phyloP scores from a whole-genome alignment of 30 jellyfish, hydroid and myxozoan genomes.

The Catostylus mosaicus region DNA sequence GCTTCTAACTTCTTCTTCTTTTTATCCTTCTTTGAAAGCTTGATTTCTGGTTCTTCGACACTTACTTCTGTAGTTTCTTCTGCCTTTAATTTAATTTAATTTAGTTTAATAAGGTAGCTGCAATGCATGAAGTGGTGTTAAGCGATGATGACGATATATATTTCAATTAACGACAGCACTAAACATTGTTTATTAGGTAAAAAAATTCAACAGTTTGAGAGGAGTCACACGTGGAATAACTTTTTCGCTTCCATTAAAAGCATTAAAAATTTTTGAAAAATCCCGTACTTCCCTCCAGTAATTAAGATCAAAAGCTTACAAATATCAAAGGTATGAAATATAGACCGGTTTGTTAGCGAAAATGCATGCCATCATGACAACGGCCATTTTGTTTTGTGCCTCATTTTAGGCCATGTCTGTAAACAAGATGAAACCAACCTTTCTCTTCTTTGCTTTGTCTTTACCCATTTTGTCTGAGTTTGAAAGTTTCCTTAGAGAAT shows the following conservation, averaged over 20 bases:
- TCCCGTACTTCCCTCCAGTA: background rate
- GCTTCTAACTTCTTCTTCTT: constrained; percentile 39
- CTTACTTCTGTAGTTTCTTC: constrained; percentile 38
- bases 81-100: too few relatives aligned
- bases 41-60: constrained; percentile 46
- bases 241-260: background rate
- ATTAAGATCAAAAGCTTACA: background rate
- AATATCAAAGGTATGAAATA: background rate
- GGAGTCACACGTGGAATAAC: background rate
- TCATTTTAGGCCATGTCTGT: background rate
- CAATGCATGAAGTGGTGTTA: too few relatives aligned
- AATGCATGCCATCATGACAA: background rate
- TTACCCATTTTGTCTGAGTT: constrained; percentile 41
- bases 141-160: too few relatives aligned
- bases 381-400: constrained; percentile 24
- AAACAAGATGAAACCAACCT: constrained; percentile 18
- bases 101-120: too few relatives aligned
- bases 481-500: background rate
- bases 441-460: constrained; percentile 71
- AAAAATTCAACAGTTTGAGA: too few relatives aligned
- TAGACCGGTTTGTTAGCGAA: background rate
- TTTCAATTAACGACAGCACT: too few relatives aligned
- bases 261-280: background rate
- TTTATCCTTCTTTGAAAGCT: constrained; percentile 37
- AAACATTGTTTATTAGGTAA: background rate